phyloP scores from a whole-genome alignment of 1,140 invertebrate genomes.

The Ladona fulva region DNA sequence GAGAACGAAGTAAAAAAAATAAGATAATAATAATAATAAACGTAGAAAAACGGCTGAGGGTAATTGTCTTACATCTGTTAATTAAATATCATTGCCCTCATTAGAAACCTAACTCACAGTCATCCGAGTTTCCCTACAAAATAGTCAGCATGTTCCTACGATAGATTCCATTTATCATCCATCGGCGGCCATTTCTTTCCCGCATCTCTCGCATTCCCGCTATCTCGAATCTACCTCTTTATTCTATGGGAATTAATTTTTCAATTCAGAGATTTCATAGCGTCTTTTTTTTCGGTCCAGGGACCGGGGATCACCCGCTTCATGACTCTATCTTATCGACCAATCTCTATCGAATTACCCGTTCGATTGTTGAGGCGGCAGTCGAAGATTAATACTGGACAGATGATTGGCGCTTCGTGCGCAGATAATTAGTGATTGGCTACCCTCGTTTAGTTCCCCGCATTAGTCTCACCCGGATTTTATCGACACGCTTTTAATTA shows the following conservation, averaged over 20 bases:
- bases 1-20: too few relatives aligned
- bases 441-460: neutral
- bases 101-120: too few relatives aligned
- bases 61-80: too few relatives aligned
- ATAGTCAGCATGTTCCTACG: too few relatives aligned
- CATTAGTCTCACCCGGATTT: neutral
- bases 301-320: neutral
- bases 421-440: conserved; percentile 1
- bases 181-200: too few relatives aligned
- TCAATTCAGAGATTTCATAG: neutral
- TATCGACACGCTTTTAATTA: conserved; percentile 7
- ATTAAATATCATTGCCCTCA: too few relatives aligned
- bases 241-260: neutral
- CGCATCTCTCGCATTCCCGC: neutral
- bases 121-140: too few relatives aligned
- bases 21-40: too few relatives aligned
- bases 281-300: neutral
- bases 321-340: neutral
- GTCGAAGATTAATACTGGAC: neutral
- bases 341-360: neutral
- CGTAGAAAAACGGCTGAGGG: too few relatives aligned
- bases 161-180: too few relatives aligned
- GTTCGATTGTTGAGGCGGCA: neutral
- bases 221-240: neutral
- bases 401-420: neutral